phyloP scores from a whole-genome alignment of 2,888 invertebrate genomes.

The Rambutsinella grinnellia region DNA sequence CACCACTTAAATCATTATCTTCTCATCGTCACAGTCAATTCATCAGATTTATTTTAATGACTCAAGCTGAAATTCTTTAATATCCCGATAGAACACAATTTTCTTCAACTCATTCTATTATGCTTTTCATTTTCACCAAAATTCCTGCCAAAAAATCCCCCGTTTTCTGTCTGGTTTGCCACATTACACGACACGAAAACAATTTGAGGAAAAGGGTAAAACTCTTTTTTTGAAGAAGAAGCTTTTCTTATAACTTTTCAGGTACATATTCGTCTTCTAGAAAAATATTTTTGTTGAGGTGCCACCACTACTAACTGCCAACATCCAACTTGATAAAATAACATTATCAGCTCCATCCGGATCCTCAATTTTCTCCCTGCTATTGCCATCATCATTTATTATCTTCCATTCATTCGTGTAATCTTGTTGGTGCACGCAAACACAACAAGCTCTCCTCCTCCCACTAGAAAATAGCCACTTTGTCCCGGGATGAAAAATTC shows the following conservation, averaged over 20 bases:
- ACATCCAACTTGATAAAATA: background rate
- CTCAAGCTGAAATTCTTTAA: background rate
- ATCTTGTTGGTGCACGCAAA: constrained; percentile 32
- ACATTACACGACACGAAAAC: background rate
- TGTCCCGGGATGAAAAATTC: background rate
- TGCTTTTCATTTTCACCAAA: too few relatives aligned
- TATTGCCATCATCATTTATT: constrained; percentile 14
- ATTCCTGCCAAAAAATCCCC: background rate
- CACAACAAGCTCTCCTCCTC: constrained; percentile 2
- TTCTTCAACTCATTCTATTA: background rate
- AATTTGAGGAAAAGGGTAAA: background rate
- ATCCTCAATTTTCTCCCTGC: background rate
- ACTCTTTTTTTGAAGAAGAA: background rate
- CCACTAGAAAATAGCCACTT: background rate
- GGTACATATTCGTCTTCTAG: too few relatives aligned
- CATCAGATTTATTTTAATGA: background rate
- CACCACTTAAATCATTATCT: background rate
- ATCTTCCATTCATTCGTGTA: constrained; percentile 19
- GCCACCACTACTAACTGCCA: too few relatives aligned
- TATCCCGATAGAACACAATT: too few relatives aligned
- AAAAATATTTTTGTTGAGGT: too few relatives aligned
- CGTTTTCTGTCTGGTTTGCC: background rate
- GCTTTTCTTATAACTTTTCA: background rate
- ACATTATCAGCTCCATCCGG: background rate
- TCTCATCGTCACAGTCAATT: background rate